Evolutionary conservation across 2,888 invertebrate genomes (phyloP), one percentile per base, ranked within the genome.

Genomic region (Drepanosiphum platanoidis): DNA sequence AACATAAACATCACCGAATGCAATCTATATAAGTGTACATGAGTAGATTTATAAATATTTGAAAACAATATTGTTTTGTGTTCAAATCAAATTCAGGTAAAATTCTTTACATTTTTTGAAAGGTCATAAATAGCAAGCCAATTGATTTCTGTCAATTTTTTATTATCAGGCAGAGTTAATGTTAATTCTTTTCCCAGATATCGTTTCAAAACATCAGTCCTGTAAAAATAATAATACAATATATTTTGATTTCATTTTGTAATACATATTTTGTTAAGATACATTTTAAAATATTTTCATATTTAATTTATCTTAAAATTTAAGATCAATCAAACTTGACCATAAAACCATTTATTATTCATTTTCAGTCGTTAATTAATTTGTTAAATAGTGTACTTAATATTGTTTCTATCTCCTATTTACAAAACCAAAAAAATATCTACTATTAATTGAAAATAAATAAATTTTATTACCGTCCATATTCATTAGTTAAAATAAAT

Each of bases 111-210:
- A 89, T 96, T 95, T 89, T 93, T 93, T 88, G 93, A 93, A 71
- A 97, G 92, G 91, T 97, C 97, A 90, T 96, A 97, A 79, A 97
- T 92, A 0, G 96, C 94, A 86, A 97, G 92, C 97, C 97, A 97
- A 90, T 95, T 95, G 87, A 97, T 93, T 88, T 96, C 95, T 0
- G 94, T 94, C 86, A 97, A 92, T 89, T 94, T 95, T 90, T 96
- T 96, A 87, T 93, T 93, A 87, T 96, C 96, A 0, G 97, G 96
- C 86, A 97, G 90, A 3, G 93, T 92, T 32, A 97, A 90, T 0
- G 94, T 95, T 88, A 97, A 94, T 88, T 96, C 95, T 89, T 94
- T 94, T 89, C 96, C 95, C 88, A 95, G 93, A 89, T 97, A 96
- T n/a, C 95, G 93, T 88, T 94, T 94, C 86, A 97, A 91, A 75